These are phyloP conservation scores for Aphelenchoides fujianensis DNA, from an alignment of 1,140 invertebrate genomes.

Conservation along the genomic window DNA sequence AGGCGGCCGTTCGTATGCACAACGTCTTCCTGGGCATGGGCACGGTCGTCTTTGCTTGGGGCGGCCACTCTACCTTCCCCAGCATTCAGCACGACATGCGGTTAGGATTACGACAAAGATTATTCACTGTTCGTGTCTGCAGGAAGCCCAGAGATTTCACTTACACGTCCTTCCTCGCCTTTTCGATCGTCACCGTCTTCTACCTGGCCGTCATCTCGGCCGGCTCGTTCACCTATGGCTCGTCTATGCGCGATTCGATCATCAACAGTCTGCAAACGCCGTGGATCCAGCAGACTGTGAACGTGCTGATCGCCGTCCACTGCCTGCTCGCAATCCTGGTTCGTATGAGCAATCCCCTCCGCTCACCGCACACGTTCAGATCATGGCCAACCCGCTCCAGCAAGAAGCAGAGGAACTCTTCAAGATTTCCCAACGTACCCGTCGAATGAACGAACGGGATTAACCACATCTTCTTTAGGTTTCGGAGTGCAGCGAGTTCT, in stretches of 20 bases:
- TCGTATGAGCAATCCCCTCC: too few relatives aligned
- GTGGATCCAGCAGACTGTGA: constrained; percentile 29
- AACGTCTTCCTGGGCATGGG: constrained; percentile 24
- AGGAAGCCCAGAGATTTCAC: constrained; percentile 24
- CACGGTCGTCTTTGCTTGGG: constrained; percentile 70
- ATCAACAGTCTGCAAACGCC: constrained; percentile 29
- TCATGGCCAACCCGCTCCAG: constrained; percentile 26
- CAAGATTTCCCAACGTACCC: constrained; percentile 22
- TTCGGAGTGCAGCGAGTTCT: constrained; percentile 26
- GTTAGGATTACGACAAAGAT: too few relatives aligned
- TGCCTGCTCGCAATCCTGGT: constrained; percentile 3
- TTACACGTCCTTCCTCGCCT: constrained; percentile 16
- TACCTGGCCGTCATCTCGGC: constrained; percentile 17
- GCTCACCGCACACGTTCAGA: too few relatives aligned
- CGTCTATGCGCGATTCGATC: constrained; percentile 27
- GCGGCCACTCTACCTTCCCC: constrained; percentile 69
- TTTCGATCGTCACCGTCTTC: constrained; percentile 18
- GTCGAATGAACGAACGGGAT: too few relatives aligned
- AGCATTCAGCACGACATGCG: constrained; percentile 74
- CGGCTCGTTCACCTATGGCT: constrained; percentile 19
- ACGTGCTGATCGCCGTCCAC: constrained; percentile 21
- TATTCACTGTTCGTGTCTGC: too few relatives aligned
- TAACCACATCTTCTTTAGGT: constrained; percentile 14
- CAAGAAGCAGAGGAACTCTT: constrained; percentile 35
- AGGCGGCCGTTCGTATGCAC: constrained; percentile 1